Evolutionary conservation across 2,797 vertebrate species (phyloP).

Genomic region (Acrocephalus scirpaceus): DNA sequence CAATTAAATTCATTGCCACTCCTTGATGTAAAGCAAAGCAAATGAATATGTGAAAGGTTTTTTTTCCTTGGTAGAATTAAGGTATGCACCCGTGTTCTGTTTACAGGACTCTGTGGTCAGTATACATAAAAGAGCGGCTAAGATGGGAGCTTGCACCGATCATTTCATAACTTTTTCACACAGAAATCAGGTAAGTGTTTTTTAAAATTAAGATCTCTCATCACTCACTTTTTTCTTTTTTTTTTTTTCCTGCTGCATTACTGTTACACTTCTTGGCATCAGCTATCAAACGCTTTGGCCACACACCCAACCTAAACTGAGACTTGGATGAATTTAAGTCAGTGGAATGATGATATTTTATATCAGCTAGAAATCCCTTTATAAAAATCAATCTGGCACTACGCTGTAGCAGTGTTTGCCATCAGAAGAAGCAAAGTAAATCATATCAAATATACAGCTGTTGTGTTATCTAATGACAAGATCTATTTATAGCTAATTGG

Average conservation of each 20-base stretch:
- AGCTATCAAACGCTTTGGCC: not conserved
- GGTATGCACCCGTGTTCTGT: not conserved
- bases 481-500: not conserved
- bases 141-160: not conserved
- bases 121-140: not conserved
- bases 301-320: not conserved
- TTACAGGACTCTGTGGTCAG: not conserved
- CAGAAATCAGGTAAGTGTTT: not conserved
- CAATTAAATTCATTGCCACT: not conserved
- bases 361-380: not conserved
- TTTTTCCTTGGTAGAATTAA: not conserved
- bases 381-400: not conserved
- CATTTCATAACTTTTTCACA: not conserved
- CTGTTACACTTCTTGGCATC: not conserved
- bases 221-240: not conserved
- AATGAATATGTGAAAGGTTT: not conserved
- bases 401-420: not conserved
- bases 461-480: not conserved
- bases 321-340: not conserved
- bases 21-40: not conserved
- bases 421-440: not conserved
- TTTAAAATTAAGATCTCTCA: not conserved
- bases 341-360: not conserved
- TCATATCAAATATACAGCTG: not conserved
- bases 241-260: not conserved